These are phyloP conservation scores for Ericerus pela DNA, from an alignment of 1,140 invertebrate genomes.

Conservation along the genomic window DNA sequence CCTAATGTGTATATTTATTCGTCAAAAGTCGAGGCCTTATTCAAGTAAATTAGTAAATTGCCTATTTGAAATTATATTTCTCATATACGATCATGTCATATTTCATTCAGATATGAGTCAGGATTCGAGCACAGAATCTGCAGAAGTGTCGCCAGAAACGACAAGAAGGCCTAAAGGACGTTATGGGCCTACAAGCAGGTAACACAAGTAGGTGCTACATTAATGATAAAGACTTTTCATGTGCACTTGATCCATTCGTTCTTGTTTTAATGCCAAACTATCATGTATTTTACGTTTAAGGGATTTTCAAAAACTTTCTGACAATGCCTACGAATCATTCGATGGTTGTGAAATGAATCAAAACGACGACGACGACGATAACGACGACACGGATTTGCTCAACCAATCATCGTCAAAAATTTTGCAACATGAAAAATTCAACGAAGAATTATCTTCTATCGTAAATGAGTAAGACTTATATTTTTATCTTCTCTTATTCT, in stretches of 20 bases:
- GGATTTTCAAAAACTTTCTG: too few relatives aligned
- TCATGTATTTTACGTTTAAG: too few relatives aligned
- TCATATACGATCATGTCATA: too few relatives aligned
- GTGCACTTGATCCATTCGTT: too few relatives aligned
- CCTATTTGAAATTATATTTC: not conserved
- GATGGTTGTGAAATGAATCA: conserved; percentile 1
- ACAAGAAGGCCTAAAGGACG: conserved; percentile 16
- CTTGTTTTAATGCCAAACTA: too few relatives aligned
- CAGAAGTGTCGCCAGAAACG: conserved; percentile 24
- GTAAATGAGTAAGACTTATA: conserved; percentile 20
- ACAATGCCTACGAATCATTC: too few relatives aligned
- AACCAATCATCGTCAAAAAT: conserved; percentile 11
- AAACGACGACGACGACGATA: not conserved
- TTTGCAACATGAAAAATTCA: conserved; percentile 20
- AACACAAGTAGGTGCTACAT: not conserved
- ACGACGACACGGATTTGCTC: not conserved
- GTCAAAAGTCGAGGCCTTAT: not conserved
- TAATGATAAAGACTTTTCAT: too few relatives aligned
- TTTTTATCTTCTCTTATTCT: too few relatives aligned
- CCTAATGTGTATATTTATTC: too few relatives aligned
- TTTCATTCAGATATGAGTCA: conserved; percentile 8
- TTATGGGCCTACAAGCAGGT: conserved; percentile 15
- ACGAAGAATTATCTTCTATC: conserved; percentile 20
- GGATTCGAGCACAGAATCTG: conserved; percentile 27
- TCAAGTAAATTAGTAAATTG: not conserved